These are phyloP conservation scores for Magallana gigas DNA, from an alignment of 1,140 invertebrate genomes.

Conservation along the genomic window DNA sequence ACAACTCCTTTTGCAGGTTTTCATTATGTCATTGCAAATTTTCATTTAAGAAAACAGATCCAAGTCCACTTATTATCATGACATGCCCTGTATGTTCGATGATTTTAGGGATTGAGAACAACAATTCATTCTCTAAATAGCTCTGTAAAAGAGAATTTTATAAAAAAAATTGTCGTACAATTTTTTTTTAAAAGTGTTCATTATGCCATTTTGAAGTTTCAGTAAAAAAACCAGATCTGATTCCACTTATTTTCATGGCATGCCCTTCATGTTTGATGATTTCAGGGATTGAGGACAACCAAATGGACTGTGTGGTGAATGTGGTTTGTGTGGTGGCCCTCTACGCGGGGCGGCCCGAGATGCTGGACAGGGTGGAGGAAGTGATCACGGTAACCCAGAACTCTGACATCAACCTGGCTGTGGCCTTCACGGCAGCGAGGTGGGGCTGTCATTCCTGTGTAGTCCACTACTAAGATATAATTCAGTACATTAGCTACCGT, in stretches of 20 bases:
- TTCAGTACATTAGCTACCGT: too few relatives aligned
- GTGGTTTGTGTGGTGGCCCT: conserved; percentile 71
- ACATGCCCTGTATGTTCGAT: background rate
- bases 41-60: too few relatives aligned
- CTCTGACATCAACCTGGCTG: conserved; percentile 62
- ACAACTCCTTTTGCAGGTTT: too few relatives aligned
- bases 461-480: too few relatives aligned
- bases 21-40: too few relatives aligned
- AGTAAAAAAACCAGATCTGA: too few relatives aligned
- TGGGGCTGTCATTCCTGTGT: conserved; percentile 39
- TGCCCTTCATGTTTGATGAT: conserved; percentile 39
- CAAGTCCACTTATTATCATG: background rate
- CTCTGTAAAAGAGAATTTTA: too few relatives aligned
- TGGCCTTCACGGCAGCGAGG: conserved; percentile 71
- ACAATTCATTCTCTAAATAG: conserved; percentile 23
- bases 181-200: too few relatives aligned
- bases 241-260: background rate
- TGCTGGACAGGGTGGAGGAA: conserved; percentile 68
- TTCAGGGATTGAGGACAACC: conserved; percentile 62
- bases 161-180: too few relatives aligned
- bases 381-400: conserved; percentile 70
- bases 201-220: too few relatives aligned
- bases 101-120: conserved; percentile 61
- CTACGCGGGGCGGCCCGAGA: conserved; percentile 72
- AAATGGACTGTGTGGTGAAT: conserved; percentile 69